These are phyloP conservation scores for Nesospiza acunhae DNA, from an alignment of 2,113 vertebrate genomes.

Conservation along the genomic window DNA sequence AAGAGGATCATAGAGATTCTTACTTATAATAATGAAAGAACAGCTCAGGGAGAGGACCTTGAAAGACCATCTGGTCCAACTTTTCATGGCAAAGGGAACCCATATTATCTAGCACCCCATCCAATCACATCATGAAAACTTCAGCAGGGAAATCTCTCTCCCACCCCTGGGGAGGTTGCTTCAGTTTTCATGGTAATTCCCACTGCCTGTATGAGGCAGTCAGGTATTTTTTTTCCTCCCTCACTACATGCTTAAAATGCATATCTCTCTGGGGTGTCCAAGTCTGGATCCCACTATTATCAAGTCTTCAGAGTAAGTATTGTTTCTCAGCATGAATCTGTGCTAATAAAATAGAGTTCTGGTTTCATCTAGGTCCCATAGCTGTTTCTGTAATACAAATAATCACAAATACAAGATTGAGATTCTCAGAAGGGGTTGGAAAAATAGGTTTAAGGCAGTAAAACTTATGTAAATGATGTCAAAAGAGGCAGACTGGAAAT, in stretches of 20 bases:
- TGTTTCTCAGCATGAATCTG: constrained; percentile 9
- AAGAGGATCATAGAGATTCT: background rate
- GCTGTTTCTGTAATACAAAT: constrained; percentile 37
- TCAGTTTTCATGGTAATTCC: background rate
- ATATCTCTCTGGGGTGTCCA: background rate
- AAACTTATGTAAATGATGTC: constrained; percentile 4
- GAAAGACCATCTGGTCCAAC: background rate
- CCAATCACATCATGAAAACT: background rate
- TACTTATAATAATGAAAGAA: background rate
- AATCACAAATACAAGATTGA: constrained; percentile 30
- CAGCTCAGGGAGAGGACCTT: background rate
- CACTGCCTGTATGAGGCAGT: background rate
- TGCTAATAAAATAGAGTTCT: constrained; percentile 22
- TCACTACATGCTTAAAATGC: background rate
- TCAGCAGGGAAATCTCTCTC: background rate
- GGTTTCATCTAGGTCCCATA: background rate
- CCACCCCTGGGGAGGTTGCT: background rate
- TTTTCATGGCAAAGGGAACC: background rate
- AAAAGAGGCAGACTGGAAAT: background rate
- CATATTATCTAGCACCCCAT: background rate
- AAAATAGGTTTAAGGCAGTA: constrained; percentile 10
- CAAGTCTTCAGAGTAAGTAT: constrained; percentile 29
- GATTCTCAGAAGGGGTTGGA: constrained; percentile 12
- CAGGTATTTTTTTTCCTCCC: background rate
- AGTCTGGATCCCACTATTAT: constrained; percentile 1